A percentile compares a stretch with the other conserved stretches of the same genome.
phyloP scores from a whole-genome alignment of 2,888 invertebrate genomes.

The Brachycybe producta region DNA sequence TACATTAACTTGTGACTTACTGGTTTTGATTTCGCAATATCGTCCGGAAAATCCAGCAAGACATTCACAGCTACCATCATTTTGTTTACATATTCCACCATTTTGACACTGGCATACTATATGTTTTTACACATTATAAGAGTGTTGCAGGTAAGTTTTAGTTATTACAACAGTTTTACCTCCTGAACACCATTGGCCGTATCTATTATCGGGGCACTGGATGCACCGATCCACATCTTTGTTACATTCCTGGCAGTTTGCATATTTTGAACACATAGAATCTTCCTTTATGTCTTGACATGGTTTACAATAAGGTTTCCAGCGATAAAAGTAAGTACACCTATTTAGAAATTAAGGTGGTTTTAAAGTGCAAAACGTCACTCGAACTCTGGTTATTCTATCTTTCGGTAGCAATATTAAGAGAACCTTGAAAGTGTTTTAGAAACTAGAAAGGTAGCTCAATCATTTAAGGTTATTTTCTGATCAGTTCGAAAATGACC shows the following conservation, averaged over 20 bases:
- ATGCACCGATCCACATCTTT: slow-evolving; percentile 15
- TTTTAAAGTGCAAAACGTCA: too few relatives aligned
- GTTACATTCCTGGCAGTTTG: slow-evolving; percentile 17
- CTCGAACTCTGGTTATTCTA: too few relatives aligned
- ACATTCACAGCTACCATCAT: slow-evolving; percentile 20
- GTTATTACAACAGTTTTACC: slow-evolving; percentile 10
- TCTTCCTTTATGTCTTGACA: slow-evolving; percentile 13
- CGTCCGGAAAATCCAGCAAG: slow-evolving; percentile 17
- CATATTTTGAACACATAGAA: slow-evolving; percentile 9
- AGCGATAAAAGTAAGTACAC: slow-evolving; percentile 14
- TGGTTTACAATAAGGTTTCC: slow-evolving; percentile 17
- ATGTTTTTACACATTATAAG: background rate
- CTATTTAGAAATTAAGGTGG: slow-evolving; percentile 1
- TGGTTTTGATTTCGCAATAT: slow-evolving; percentile 19
- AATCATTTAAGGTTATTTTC: too few relatives aligned
- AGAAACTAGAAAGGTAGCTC: too few relatives aligned
- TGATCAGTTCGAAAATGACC: too few relatives aligned
- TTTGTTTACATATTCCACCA: slow-evolving; percentile 19
- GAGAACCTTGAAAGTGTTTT: too few relatives aligned
- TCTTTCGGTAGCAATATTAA: too few relatives aligned
- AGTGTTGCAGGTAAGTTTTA: background rate
- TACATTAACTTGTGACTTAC: slow-evolving; percentile 14
- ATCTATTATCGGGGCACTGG: slow-evolving; percentile 15
- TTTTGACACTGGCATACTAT: slow-evolving; percentile 21
- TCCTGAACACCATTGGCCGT: slow-evolving; percentile 19